A percentile compares a stretch with the other conserved stretches of the same genome.
Conservation (phyloP, 2,888 invertebrate genomes). For the Pachydiplax longipennis region DNA sequence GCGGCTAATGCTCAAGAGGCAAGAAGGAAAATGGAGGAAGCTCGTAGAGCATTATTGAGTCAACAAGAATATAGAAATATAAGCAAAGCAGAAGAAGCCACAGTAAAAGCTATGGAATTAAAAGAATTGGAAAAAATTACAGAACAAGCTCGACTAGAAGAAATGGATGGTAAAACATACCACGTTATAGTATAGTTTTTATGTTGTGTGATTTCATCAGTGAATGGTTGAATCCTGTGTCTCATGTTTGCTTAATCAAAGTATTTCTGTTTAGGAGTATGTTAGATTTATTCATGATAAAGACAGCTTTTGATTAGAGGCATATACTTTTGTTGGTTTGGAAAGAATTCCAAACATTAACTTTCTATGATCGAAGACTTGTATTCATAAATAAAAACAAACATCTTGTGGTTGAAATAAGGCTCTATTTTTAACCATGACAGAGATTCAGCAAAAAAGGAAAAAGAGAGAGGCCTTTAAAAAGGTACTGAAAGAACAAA, state of each 20-base stretch:
- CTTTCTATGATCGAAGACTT: not conserved
- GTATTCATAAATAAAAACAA: not conserved
- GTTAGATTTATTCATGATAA: not conserved
- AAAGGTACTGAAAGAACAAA: conserved; percentile 3
- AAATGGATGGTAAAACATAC: not conserved
- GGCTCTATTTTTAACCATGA: not conserved
- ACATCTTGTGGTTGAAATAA: not conserved
- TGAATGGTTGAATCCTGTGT: too few relatives aligned
- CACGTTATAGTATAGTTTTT: not conserved
- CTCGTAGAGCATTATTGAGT: not conserved
- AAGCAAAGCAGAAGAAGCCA: not conserved
- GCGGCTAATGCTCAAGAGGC: not conserved
- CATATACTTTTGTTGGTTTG: not conserved
- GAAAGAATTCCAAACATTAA: not conserved
- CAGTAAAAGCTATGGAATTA: not conserved
- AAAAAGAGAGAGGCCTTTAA: conserved; percentile 11
- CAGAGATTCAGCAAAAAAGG: not conserved
- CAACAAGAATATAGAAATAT: not conserved
- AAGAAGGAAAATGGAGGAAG: not conserved
- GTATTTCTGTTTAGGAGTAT: too few relatives aligned
- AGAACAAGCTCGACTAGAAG: conserved; percentile 20
- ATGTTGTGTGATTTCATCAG: too few relatives aligned
- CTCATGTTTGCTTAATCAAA: too few relatives aligned
- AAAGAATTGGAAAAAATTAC: not conserved
- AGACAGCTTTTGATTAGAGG: not conserved